Evolutionary conservation across 2,888 invertebrate genomes (phyloP), one percentile per base, ranked within the genome.

Genomic region (Drosophila siamana): DNA sequence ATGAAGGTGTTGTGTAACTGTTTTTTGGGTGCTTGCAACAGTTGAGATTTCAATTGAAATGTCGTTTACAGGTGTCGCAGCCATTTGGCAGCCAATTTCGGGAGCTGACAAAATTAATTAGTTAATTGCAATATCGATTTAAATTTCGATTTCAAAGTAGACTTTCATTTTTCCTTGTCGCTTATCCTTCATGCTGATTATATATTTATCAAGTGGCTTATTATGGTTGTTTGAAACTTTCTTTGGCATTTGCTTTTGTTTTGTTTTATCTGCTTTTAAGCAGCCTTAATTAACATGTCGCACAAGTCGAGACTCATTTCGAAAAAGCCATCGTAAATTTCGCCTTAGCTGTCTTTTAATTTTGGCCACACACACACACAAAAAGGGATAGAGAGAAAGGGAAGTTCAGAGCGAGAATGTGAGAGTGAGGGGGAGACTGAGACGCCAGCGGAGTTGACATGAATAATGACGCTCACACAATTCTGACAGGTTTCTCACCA

Each of bases 391-490:
- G 9, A 36, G 43, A 19, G 30, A 8, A 9, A 2, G 36, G 13
- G 36, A 5, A 8, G 2, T 28, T 8, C 19, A 19, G 19, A 16
- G 54, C 4, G 28, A 11, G 33, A 6, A n/a, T n/a, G 33, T 4
- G 6, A 4, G 30, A 19, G 3, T 4, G 26, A 11, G 13, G 16
- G 36, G n/a, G 43, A 44, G 8, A 9, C 48, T 13, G 19, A 51
- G 40, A 28, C 52, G 47, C 24, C 50, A 26, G 22, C 26, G 48
- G 48, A 68, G 55, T 64, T 60, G 74, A 74, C 74, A 72, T 74
- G 72, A 74, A 61, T 74, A 74, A 74, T 72, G 72, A 74, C 62
- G 72, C 74, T 59, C 43, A 38, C 48, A 65, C 52, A 73, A 59
- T 61, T 66, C 56, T 57, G 68, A 72, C 68, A 73, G 64, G 54